These are phyloP conservation scores for Eufriesea mexicana DNA, from an alignment of 1,140 invertebrate genomes.

Conservation along the genomic window DNA sequence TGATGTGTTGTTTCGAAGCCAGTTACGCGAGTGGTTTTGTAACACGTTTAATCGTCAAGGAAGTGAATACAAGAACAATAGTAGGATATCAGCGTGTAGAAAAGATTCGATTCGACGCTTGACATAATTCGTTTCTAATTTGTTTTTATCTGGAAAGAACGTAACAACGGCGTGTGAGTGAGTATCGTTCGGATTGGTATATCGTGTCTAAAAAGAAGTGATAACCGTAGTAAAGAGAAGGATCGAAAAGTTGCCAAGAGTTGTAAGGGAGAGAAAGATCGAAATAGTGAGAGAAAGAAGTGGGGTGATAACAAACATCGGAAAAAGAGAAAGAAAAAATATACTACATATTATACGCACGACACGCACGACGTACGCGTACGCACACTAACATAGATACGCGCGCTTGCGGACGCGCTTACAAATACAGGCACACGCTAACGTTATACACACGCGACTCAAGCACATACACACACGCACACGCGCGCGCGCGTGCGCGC, in stretches of 20 bases:
- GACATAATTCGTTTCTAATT: slow-evolving; percentile 8
- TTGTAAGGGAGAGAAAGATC: slow-evolving; percentile 29
- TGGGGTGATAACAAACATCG: slow-evolving; percentile 12
- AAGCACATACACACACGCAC: slow-evolving; percentile 11
- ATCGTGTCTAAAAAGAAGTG: slow-evolving; percentile 48
- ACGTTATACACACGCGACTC: slow-evolving; percentile 11
- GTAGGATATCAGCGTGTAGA: background rate
- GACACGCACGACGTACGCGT: slow-evolving; percentile 27
- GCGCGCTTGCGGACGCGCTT: slow-evolving; percentile 34
- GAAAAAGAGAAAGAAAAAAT: slow-evolving; percentile 20
- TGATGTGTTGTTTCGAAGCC: slow-evolving; percentile 70
- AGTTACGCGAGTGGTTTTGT: slow-evolving; percentile 64
- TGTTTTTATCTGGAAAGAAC: slow-evolving; percentile 28
- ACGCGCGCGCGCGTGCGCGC: slow-evolving; percentile 39
- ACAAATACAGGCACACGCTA: background rate
- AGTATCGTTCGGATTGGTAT: slow-evolving; percentile 29
- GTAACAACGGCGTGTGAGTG: slow-evolving; percentile 29
- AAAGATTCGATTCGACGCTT: background rate
- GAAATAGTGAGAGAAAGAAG: slow-evolving; percentile 26
- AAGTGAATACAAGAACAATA: slow-evolving; percentile 20
- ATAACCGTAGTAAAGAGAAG: slow-evolving; percentile 21
- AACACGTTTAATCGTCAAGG: slow-evolving; percentile 27
- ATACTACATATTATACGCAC: slow-evolving; percentile 9
- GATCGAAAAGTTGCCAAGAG: slow-evolving; percentile 34
- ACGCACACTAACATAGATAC: background rate